Evolutionary conservation across 2,888 invertebrate genomes (phyloP), one percentile per base, ranked within the genome.

Genomic region (Copidosoma aretas): DNA sequence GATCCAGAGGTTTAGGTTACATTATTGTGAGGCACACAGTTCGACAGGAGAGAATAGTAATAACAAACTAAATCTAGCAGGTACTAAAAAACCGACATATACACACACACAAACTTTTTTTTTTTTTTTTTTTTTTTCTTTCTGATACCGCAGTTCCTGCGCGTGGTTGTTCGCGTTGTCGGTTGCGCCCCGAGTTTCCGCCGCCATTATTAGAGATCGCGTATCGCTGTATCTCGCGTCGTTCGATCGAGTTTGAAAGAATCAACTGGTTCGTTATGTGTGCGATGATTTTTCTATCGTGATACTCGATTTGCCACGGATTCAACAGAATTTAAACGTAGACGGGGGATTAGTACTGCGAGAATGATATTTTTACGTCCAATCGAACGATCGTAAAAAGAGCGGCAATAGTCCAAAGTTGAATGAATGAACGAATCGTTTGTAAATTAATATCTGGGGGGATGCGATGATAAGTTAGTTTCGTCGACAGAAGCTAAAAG

Each of bases 141-240:
- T 93, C 86, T 93, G 92, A 87, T 91, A 91, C 87, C 92, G 91
- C 84, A 91, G 87, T 88, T 93, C 93, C 84, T 91, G 92, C 82
- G 93, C 92, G 81, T 93, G 88, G 86, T 93, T 91, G 86, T 90
- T 92, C 79, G 92, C 92, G 84, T 93, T 91, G 88, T 93, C 93
- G 87, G 90, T 89, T 83, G 92, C 91, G 87, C 93, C 93, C 88
- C 93, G 90, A 83, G 78, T 75, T 71, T 78, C 77, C 68, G 78
- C 75, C 70, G 80, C 78, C 79, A 80, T 82, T 59, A 69, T 73
- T 32, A 68, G 2, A 5, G 12, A 10, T 25, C 17, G 22, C 25
- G 1, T 56, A 14, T 25, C 24, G n/a, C 15, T 25, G 15, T 32
- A 56, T n/a, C 17, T 56, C n/a, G 49, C 10, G 25, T 56, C 32